Base-by-base conservation (phyloP, 1,140 invertebrate species). In the Brachionus sp. region DNA sequence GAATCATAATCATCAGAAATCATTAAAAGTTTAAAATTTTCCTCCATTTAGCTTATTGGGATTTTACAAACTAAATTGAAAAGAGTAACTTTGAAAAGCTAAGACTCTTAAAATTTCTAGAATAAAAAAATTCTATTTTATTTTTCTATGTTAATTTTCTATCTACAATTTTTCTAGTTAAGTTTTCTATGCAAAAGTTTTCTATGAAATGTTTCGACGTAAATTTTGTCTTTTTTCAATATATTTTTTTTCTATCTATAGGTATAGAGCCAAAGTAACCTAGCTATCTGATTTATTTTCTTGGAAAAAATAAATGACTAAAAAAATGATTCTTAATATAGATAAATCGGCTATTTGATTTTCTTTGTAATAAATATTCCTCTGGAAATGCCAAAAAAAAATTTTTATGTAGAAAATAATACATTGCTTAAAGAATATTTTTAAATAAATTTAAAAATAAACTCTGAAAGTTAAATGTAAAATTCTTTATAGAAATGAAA, bases 1-100 rank as follows among this genome's bases (percentile, higher is more conserved):
- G 53, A 62, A 62, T 62, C 53, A 62, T 62, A 62, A 62, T 25
- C n/a, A 62, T 62, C 53, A 62, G 53, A 62, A 62, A 62, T 62
- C 7, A 4, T 62, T 62, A 62, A 62, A 62, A 62, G 53, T 62
- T 62, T 62, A 62, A 62, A 62, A 62, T 62, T 62, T 25, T 62
- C 53, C 23, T 62, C 53, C 53, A 62, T 62, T 23, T 62, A 62
- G 53, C 53, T 62, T 62, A 62, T 16, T 62, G 53, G 23, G 53
- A 62, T 62, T 44, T 62, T 62, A 62, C 16, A 62, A 62, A 23
- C 23, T 16, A 62, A 25, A 62, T 62, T 62, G 53, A 62, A 62
- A 19, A 62, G 23, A 62, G 53, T 62, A 62, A 62, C n/a, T 62
- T 62, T 25, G 23, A 62, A 62, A 62, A 62, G n/a, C 53, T 4